These are phyloP conservation scores for Misgurnus mizolepis DNA, from an alignment of 2,113 vertebrate species.

Conservation along the genomic window DNA sequence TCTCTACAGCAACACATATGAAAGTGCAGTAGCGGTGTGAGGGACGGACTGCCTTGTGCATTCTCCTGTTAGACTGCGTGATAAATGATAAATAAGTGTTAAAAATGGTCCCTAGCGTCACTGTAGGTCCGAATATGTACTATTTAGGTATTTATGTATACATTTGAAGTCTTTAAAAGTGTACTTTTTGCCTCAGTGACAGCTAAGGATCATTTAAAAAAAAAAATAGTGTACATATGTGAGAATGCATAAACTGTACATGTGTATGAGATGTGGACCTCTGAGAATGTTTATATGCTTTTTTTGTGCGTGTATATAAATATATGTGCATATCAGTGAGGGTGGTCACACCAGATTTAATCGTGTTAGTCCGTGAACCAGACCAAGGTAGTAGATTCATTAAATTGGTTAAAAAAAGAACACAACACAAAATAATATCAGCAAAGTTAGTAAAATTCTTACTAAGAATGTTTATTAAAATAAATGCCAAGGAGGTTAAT, in stretches of 20 bases:
- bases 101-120: no score
- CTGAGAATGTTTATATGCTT: not conserved
- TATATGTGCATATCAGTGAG: conserved; percentile 44
- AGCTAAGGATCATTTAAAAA: not conserved
- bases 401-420: conserved; percentile 83
- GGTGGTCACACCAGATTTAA: conserved; percentile 76
- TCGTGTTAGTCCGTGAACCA: conserved; percentile 83
- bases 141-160: no score
- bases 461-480: conserved; percentile 90
- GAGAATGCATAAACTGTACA: conserved; percentile 33
- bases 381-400: conserved; percentile 80
- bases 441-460: conserved; percentile 87
- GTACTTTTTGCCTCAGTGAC: no score
- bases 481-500: conserved; percentile 84
- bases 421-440: conserved; percentile 78
- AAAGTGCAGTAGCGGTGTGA: conserved; percentile 65
- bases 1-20: conserved; percentile 67
- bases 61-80: conserved; percentile 66
- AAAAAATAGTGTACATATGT: not conserved
- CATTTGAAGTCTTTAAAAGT: no score
- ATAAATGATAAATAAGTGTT: not conserved
- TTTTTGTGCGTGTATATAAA: conserved; percentile 29
- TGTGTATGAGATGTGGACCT: conserved; percentile 14
- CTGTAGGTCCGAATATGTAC: no score
- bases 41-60: conserved; percentile 64